These are phyloP conservation scores for Menura novaehollandiae DNA, from an alignment of 2,113 vertebrate species.

Conservation along the genomic window DNA sequence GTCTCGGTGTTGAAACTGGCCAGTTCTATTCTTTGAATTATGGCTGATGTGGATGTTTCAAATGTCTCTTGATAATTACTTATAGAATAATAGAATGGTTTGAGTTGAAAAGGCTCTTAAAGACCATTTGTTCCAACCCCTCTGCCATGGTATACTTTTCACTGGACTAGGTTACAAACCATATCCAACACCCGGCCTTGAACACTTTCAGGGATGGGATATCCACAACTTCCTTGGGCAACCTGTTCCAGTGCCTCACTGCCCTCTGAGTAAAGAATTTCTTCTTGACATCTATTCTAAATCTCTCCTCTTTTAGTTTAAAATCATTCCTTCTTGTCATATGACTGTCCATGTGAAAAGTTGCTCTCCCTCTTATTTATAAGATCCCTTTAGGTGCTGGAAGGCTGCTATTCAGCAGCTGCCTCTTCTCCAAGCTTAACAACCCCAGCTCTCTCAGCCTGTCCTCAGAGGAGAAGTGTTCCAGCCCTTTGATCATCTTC, in stretches of 20 bases:
- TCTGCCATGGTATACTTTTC: not conserved
- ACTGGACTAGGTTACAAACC: not conserved
- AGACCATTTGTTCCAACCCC: not conserved
- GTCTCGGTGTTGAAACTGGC: not conserved
- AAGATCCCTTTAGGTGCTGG: not conserved
- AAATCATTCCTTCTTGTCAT: not conserved
- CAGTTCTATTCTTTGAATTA: not conserved
- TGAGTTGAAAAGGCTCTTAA: not conserved
- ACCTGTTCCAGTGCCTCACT: not conserved
- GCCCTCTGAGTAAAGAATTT: not conserved
- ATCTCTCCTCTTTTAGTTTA: not conserved
- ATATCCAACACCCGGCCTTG: not conserved
- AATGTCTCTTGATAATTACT: not conserved
- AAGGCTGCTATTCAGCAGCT: not conserved
- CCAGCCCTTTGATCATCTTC: not conserved
- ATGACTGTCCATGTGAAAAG: not conserved
- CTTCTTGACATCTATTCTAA: not conserved
- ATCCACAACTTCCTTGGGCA: not conserved
- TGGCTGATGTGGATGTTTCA: not conserved
- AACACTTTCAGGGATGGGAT: not conserved
- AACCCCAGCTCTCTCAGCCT: not conserved
- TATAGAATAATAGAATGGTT: not conserved
- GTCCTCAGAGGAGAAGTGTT: not conserved
- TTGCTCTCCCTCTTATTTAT: not conserved
- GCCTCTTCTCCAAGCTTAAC: not conserved